These are phyloP conservation scores for Phyllotis vaccarum DNA, from an alignment of 2,797 vertebrate genomes.

Conservation along the genomic window DNA sequence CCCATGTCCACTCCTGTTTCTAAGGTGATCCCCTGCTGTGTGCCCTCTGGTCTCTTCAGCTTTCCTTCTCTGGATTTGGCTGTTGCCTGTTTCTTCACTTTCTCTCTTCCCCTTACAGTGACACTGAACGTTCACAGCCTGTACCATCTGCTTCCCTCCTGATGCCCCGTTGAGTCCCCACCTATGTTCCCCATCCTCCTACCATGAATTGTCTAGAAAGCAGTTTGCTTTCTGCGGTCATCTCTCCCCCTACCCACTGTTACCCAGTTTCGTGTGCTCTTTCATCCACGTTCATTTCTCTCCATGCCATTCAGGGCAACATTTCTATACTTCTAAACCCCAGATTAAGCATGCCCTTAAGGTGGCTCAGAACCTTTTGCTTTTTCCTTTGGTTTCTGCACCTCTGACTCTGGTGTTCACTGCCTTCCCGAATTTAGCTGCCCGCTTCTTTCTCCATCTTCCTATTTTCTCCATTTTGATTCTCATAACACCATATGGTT, in stretches of 20 bases:
- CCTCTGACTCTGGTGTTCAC: not conserved
- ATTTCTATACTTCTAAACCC: not conserved
- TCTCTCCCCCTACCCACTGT: not conserved
- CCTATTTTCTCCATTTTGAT: constrained; percentile 57
- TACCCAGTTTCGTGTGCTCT: not conserved
- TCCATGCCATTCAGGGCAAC: not conserved
- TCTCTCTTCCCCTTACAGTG: not conserved
- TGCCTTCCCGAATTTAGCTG: constrained; percentile 37
- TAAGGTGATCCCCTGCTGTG: not conserved
- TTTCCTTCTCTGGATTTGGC: not conserved
- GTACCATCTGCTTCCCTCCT: not conserved
- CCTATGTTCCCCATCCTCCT: constrained; percentile 1
- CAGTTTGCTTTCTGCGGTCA: not conserved
- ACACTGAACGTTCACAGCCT: not conserved
- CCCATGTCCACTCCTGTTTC: not conserved
- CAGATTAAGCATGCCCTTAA: not conserved
- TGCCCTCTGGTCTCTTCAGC: not conserved
- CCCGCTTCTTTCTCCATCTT: constrained; percentile 49
- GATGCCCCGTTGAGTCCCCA: not conserved
- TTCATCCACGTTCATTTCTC: not conserved
- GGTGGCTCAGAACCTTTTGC: not conserved
- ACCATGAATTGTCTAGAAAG: constrained; percentile 22
- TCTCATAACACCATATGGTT: constrained; percentile 74
- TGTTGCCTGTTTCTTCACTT: not conserved
- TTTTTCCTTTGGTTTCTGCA: not conserved